phyloP scores from a whole-genome alignment of 1,140 invertebrate genomes.

The Mercenaria mercenaria region DNA sequence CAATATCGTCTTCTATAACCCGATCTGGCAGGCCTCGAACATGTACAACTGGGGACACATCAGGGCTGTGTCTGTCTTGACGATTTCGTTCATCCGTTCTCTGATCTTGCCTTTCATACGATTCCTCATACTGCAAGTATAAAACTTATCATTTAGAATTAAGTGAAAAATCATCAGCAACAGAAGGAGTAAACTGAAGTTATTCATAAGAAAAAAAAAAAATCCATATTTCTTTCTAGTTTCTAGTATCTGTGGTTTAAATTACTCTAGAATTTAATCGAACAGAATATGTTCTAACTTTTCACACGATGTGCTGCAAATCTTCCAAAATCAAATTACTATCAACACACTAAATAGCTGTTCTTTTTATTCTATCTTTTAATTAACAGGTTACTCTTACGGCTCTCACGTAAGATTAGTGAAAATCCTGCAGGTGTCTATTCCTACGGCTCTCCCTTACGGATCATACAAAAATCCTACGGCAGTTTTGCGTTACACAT shows the following conservation, averaged over 20 bases:
- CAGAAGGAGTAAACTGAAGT: background rate
- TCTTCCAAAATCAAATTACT: too few relatives aligned
- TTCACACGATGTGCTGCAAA: too few relatives aligned
- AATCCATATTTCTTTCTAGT: constrained; percentile 38
- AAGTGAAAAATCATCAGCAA: background rate
- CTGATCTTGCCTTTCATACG: constrained; percentile 3
- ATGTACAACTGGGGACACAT: constrained; percentile 85
- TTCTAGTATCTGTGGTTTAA: background rate
- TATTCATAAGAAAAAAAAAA: background rate
- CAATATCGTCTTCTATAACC: constrained; percentile 83
- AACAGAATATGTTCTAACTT: background rate
- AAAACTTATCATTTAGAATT: background rate
- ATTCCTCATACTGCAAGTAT: constrained; percentile 28
- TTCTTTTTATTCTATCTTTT: too few relatives aligned
- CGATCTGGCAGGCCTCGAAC: constrained; percentile 83
- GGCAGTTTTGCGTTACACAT: too few relatives aligned
- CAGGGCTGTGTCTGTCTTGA: constrained; percentile 81
- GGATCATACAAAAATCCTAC: too few relatives aligned
- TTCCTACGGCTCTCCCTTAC: too few relatives aligned
- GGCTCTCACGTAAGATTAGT: too few relatives aligned
- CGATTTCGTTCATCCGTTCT: background rate
- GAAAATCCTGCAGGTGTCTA: too few relatives aligned
- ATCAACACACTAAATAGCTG: too few relatives aligned
- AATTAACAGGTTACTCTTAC: too few relatives aligned
- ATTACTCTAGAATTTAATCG: background rate